Evolutionary conservation across 2,888 invertebrate genomes (phyloP), one percentile per base, ranked within the genome.

Genomic region (Agrypnus murinus): DNA sequence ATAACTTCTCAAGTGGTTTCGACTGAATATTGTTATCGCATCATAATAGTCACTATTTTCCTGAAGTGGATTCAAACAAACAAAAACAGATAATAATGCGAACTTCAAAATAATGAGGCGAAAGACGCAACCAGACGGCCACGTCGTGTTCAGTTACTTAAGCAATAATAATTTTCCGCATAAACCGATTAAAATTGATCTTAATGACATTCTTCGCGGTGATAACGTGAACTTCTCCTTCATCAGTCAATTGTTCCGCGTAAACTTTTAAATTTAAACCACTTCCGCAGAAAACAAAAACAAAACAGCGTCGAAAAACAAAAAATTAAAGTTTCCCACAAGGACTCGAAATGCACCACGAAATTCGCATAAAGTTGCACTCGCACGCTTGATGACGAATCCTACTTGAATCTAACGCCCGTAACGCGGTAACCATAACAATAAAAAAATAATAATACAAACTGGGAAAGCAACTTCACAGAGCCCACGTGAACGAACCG

Each of bases 391-490:
- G 48, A 48, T 48, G 25, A 25, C 25, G n/a, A 14, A 17, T 46
- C 12, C 34, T 32, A 32, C 40, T 50, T 55, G 12, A 31, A 2
- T 15, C 14, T 31, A 40, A 57, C 57, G 40, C 19, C 40, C 57
- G 25, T 45, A 43, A 63, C 63, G 38, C 62, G 45, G 70, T 65
- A 71, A 71, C 66, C 55, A 75, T 76, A 78, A 80, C 78, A 74
- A 75, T 73, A 74, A 73, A 75, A 76, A 76, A 77, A 77, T 74
- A 77, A 78, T 74, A 76, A 77, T 76, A 76, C 78, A 77, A 73
- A 77, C 77, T 72, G 71, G 25, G 77, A 77, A 77, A 71, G 70
- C 71, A 75, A 77, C 77, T 77, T 75, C 75, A 71, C 69, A 63
- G 65, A 69, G 69, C 74, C 70, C 80, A 80, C 79, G 80, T 80